phyloP scores from a whole-genome alignment of 2,888 invertebrate genomes.

The Melieria picta region DNA sequence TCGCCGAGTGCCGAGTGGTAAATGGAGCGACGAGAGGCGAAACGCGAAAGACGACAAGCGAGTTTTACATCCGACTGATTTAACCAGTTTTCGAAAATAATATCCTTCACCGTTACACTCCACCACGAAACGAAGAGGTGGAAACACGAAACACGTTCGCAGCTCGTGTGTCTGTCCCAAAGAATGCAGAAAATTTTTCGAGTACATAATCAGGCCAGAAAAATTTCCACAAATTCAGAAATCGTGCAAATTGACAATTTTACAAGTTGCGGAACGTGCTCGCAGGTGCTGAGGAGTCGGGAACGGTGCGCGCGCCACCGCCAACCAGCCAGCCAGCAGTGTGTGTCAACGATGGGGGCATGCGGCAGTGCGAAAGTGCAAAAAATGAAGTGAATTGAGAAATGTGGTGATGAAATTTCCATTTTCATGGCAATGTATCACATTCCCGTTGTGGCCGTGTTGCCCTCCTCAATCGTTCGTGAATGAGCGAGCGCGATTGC shows the following conservation, averaged over 20 bases:
- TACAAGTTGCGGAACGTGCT: neutral
- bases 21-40: constrained; percentile 3
- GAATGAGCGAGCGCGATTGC: constrained; percentile 29
- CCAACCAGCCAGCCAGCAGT: too few relatives aligned
- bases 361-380: neutral
- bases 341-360: too few relatives aligned
- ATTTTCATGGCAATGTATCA: constrained; percentile 45
- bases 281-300: constrained; percentile 6
- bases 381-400: constrained; percentile 20
- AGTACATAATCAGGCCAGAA: constrained; percentile 53
- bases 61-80: constrained; percentile 21
- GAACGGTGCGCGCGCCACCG: too few relatives aligned
- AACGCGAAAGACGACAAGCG: constrained; percentile 15
- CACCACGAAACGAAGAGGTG: constrained; percentile 48
- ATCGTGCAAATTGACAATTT: neutral
- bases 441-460: constrained; percentile 23
- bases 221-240: constrained; percentile 6
- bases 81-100: constrained; percentile 32
- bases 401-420: constrained; percentile 47
- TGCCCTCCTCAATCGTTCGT: constrained; percentile 33
- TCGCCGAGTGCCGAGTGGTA: constrained; percentile 7
- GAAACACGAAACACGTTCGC: constrained; percentile 45
- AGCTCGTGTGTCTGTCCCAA: constrained; percentile 32
- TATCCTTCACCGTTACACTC: constrained; percentile 42
- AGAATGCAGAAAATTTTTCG: constrained; percentile 44